Base-by-base conservation (phyloP, 1,140 invertebrate species). In the Drosophila ambigua region DNA sequence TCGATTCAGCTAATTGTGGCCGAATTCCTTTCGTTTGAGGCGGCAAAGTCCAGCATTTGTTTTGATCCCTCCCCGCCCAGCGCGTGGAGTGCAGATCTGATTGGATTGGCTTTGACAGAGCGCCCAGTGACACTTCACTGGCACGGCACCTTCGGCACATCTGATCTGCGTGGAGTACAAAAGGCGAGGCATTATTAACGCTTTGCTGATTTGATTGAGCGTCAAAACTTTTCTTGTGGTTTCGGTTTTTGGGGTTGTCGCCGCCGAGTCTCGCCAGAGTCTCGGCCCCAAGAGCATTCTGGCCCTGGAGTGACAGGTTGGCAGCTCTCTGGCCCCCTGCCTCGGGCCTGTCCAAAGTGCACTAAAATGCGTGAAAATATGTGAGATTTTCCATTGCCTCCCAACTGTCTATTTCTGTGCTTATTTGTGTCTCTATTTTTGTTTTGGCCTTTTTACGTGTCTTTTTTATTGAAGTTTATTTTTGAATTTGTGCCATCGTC, bases 121-220 rank as follows among this genome's bases (percentile, higher is more conserved):
- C 87, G 77, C 62, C 78, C 68, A 73, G 65, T 82, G 81, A 85
- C 82, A 87, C 68, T 87, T 87, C 74, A 72, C 78, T 78, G 74
- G 79, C 74, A 81, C 50, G 74, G 79, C 74, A 81, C 50, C 67
- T 65, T 68, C 67, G 75, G 26, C 68, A 48, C 48, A 74, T 57
- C 71, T 31, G 41, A 49, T 13, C 35, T 5, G 35, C 9, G 35
- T 39, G 35, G n/a, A 16, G 31, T 16, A 20, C 51, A 31, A 54
- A 65, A 43, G 50, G 62, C 51, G 52, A 57, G 61, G 63, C 74
- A 85, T 85, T 85, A 85, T 85, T 85, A 82, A 87, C 82, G 82
- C 82, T 87, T 85, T 82, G 74, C 78, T 80, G 82, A 75, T 72
- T 85, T 65, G 78, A 85, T 87, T 82, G 57, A 82, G 82, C 74